Percentiles rank a stretch among this genome's conserved stretches.
phyloP scores from a whole-genome alignment of 2,797 vertebrate genomes.

The Carapus acus region DNA sequence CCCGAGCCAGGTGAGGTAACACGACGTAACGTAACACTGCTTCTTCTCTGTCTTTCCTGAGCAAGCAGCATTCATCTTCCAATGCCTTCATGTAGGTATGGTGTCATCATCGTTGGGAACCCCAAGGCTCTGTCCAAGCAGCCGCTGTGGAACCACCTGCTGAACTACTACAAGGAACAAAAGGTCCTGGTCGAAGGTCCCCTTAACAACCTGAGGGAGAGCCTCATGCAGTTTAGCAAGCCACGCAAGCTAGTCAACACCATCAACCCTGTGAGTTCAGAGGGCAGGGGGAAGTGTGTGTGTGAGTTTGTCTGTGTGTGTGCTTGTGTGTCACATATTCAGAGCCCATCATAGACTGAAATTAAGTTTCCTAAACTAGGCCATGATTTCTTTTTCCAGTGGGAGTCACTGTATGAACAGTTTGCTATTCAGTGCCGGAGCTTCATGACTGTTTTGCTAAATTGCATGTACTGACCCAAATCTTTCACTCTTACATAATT shows the following conservation, averaged over 20 bases:
- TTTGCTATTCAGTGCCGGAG: background rate
- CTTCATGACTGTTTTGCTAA: background rate
- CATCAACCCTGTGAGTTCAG: conserved; percentile 84
- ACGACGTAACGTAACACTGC: background rate
- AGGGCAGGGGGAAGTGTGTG: background rate
- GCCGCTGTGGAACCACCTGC: conserved; percentile 91
- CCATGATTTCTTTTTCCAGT: conserved; percentile 8
- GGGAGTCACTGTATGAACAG: background rate
- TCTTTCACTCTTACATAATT: background rate
- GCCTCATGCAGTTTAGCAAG: conserved; percentile 98
- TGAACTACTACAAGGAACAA: conserved; percentile 97
- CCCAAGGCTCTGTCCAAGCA: conserved; percentile 94
- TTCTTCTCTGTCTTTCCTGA: background rate
- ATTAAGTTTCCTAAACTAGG: conserved; percentile 15
- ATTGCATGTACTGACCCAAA: background rate
- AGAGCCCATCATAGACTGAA: background rate
- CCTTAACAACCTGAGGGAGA: conserved; percentile 90
- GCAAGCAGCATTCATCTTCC: background rate
- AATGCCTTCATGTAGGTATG: conserved; percentile 71
- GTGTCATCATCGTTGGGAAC: conserved; percentile 94
- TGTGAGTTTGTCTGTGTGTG: conserved; percentile 4
- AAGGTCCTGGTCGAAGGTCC: conserved; percentile 95
- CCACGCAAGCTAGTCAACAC: conserved; percentile 93
- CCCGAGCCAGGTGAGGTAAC: conserved; percentile 79
- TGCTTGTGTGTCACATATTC: background rate